Conservation (phyloP, 2,797 vertebrate species). For the Oreochromis mossambicus region DNA sequence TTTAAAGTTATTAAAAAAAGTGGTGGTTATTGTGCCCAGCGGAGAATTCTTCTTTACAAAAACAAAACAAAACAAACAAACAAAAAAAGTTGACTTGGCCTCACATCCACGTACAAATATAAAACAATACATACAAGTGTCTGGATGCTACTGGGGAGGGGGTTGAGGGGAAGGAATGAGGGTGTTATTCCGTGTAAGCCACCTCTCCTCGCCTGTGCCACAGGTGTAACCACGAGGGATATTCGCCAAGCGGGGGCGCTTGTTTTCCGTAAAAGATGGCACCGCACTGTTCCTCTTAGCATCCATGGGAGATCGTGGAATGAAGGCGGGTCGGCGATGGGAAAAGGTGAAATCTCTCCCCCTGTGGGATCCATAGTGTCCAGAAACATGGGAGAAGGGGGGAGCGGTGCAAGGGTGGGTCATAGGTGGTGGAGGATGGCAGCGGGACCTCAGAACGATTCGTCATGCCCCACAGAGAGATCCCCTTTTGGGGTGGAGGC, state of each 20-base stretch:
- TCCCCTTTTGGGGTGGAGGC: conserved; percentile 97
- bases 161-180: not conserved
- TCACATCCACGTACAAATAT: conserved; percentile 98
- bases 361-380: conserved; percentile 62
- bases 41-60: conserved; percentile 84
- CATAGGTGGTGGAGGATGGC: not conserved
- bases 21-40: conserved; percentile 95
- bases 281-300: conserved; percentile 36
- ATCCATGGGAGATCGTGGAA: conserved; percentile 38
- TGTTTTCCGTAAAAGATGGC: conserved; percentile 5
- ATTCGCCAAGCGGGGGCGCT: conserved; percentile 1
- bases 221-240: conserved; percentile 21
- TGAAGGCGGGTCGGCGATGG: conserved; percentile 49
- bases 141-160: conserved; percentile 76
- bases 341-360: conserved; percentile 51
- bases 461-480: conserved; percentile 90
- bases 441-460: conserved; percentile 86
- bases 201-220: conserved; percentile 32
- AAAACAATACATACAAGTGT: conserved; percentile 99
- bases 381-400: conserved; percentile 38
- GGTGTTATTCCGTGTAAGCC: conserved; percentile 31
- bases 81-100: conserved; percentile 82
- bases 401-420: conserved; percentile 8
- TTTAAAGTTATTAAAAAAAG: conserved; percentile 84
- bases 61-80: conserved; percentile 24